These are phyloP conservation scores for Sanderia malayensis DNA, from an alignment of 30 jellyfish, hydroid and myxozoan species.

Conservation along the genomic window DNA sequence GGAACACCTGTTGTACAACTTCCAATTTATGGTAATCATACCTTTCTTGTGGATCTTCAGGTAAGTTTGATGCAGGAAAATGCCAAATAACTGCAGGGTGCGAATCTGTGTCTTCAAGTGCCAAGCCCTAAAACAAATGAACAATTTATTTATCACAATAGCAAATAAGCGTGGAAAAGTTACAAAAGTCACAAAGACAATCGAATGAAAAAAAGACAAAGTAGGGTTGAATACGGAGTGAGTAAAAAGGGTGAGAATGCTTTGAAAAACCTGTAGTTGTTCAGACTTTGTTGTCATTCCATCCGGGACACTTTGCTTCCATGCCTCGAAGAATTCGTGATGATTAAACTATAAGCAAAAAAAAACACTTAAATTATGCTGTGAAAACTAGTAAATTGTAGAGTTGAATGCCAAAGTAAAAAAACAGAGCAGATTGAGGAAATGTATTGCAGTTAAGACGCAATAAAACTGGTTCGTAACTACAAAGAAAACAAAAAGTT, in stretches of 20 bases:
- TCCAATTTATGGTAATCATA: no score
- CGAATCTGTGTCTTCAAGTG: conserved; percentile 65
- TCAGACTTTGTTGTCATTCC: conserved; percentile 73
- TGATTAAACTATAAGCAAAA: conserved; percentile 76
- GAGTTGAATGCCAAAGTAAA: no score
- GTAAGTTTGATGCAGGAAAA: conserved; percentile 77
- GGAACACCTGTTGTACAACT: no score
- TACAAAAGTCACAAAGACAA: no score
- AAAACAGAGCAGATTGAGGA: not conserved
- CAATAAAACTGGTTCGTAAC: no score
- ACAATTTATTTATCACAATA: no score
- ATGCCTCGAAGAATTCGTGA: conserved; percentile 88
- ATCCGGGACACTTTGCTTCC: conserved; percentile 98
- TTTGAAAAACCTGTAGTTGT: conserved; percentile 81
- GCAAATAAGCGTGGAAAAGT: no score
- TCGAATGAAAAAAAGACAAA: no score
- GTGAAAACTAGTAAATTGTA: not conserved
- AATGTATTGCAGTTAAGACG: not conserved
- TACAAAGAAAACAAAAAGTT: no score
- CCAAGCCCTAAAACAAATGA: no score
- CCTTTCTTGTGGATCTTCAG: conserved; percentile 87
- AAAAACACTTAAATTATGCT: not conserved
- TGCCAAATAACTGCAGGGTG: conserved; percentile 94
- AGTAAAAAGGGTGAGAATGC: no score
- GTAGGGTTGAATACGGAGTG: no score